Conservation (phyloP, 2,797 vertebrate genomes). For the Siniperca scherzeri region DNA sequence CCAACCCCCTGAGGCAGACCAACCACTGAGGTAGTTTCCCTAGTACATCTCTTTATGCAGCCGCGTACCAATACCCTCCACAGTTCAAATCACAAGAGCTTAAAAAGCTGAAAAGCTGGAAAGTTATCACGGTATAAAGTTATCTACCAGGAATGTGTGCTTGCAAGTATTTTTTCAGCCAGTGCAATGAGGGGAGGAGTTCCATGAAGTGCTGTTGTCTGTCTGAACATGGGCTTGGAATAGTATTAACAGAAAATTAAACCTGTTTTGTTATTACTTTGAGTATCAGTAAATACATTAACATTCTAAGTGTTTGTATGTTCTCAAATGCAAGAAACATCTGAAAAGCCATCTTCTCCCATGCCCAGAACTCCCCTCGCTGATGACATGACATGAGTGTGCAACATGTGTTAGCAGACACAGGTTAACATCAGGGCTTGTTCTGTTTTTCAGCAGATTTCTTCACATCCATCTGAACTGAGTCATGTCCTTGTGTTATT, state of each 20-base stretch:
- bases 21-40: background rate
- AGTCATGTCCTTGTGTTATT: conserved; percentile 57
- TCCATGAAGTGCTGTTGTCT: background rate
- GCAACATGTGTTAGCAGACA: background rate
- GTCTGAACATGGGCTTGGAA: background rate
- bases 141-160: too few species aligned
- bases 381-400: background rate
- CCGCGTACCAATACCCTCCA: background rate
- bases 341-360: background rate
- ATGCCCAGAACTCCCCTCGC: background rate
- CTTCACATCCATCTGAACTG: conserved; percentile 47
- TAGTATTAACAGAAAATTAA: background rate
- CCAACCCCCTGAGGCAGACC: background rate
- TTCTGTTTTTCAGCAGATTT: conserved; percentile 42
- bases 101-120: background rate
- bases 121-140: too few species aligned
- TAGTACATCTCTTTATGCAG: background rate
- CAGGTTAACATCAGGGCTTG: conserved; percentile 30
- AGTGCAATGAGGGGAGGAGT: background rate
- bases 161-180: too few species aligned
- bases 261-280: background rate
- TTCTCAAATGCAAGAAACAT: background rate
- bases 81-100: background rate
- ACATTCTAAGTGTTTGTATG: background rate
- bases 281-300: background rate